These are phyloP conservation scores for Tupaia tana DNA, from an alignment of 2,113 vertebrate genomes.

Conservation along the genomic window DNA sequence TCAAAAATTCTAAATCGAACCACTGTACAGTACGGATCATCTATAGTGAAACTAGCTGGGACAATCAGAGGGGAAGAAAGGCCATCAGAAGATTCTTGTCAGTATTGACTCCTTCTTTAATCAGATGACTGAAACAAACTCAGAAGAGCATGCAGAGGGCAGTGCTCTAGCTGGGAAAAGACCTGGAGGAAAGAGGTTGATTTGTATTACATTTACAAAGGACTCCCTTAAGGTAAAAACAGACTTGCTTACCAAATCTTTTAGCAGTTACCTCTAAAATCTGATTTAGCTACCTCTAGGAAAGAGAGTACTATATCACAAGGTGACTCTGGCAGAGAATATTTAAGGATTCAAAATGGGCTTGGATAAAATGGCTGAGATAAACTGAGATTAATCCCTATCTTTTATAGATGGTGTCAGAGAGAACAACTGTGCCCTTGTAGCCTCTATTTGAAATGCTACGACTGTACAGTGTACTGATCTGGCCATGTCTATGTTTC, in stretches of 20 bases:
- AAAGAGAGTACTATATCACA: background rate
- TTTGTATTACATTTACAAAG: background rate
- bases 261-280: background rate
- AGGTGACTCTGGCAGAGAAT: slow-evolving; percentile 4
- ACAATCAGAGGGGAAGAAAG: background rate
- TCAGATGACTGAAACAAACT: background rate
- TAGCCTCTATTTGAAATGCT: background rate
- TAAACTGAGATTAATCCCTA: background rate
- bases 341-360: background rate
- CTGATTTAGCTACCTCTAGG: background rate
- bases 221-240: background rate
- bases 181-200: background rate
- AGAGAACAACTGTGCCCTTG: background rate
- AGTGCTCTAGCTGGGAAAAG: background rate
- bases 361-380: background rate
- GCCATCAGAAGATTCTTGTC: background rate
- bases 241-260: background rate
- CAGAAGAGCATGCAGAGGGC: background rate
- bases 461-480: no score
- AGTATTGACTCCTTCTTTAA: background rate
- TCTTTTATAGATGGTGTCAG: background rate
- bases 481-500: background rate
- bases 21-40: no score
- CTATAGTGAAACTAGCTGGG: background rate
- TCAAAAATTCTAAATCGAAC: no score